Percentiles rank a stretch among this genome's conserved stretches.
Evolutionary conservation across 2,888 invertebrate species (phyloP).

Genomic region (Pachymerium ferrugineum): DNA sequence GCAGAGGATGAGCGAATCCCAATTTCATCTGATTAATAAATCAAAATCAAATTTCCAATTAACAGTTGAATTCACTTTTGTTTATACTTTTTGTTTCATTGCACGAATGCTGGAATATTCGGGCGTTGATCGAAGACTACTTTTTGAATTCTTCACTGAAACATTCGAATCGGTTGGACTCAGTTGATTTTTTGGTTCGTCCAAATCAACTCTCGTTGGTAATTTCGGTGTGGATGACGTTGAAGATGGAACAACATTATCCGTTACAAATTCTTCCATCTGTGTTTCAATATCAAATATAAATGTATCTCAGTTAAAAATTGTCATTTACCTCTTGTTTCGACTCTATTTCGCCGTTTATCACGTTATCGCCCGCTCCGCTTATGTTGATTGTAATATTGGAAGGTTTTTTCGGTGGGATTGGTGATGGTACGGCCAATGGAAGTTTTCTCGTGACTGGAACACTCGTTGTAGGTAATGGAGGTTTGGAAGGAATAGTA

Average conservation of each 20-base stretch:
- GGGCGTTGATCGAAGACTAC: neutral
- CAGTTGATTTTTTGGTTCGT: neutral
- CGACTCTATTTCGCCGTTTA: no score
- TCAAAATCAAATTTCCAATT: neutral
- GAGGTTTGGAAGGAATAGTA: neutral
- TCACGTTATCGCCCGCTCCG: neutral
- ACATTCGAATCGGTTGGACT: neutral
- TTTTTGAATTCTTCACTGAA: neutral
- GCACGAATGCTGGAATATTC: constrained; percentile 33
- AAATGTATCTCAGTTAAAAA: no score
- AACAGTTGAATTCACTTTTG: no score
- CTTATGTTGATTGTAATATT: neutral
- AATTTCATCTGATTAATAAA: constrained; percentile 44
- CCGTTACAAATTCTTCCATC: neutral
- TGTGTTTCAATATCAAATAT: neutral
- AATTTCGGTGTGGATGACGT: neutral
- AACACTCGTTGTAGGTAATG: neutral
- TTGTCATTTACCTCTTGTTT: neutral
- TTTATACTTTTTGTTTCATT: constrained; percentile 39
- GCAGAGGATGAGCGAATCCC: constrained; percentile 45
- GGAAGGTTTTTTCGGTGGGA: neutral
- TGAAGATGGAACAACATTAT: neutral
- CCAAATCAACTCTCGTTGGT: neutral
- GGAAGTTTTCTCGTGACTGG: neutral
- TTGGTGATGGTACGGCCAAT: neutral